Evolutionary conservation across 2,888 invertebrate genomes (phyloP), one percentile per base, ranked within the genome.

Genomic region (Neocrepidodera transversa): DNA sequence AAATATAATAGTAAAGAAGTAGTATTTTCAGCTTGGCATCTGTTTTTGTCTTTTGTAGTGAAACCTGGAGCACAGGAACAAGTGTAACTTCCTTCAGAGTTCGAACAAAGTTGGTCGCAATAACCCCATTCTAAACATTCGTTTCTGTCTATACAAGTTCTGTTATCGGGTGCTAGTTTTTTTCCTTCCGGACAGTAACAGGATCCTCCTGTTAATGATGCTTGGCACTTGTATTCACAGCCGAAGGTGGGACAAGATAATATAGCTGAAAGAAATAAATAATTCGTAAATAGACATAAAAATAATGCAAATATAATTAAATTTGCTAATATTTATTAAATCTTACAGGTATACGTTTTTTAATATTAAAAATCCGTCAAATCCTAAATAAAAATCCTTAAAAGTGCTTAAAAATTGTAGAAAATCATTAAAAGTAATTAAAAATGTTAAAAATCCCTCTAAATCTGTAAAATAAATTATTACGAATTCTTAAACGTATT

Each of bases 21-120:
- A 1, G 83, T 82, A 67, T 85, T 84, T 6, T 82, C 81, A 0
- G 88, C 87, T 20, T 82, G 82, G 75, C 93, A 92, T 60, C 86
- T 85, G 62, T 83, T 83, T 40, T 81, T 81, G 13, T 68, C 65
- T 63, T 70, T 70, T 14, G 75, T 58, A 1, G 64, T 64, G 59
- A 75, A 80, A 10, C 80, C 95, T 0, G 86, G 83, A 0, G 88
- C 88, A 77, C 97, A 97, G 11, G 87, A 85, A 79, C 97, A 97
- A 35, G 79, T 82, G 80, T 91, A 97, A 7, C 93, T 87, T 35
- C 90, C 95, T 1, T 89, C 90, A 0, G 89, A 89, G 78, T 98
- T 97, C 59, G 87, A 86, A 78, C 99, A 99, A 23, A 91, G 83
- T 79, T 99, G 99, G 76, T 97, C 96, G 79, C 98, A 99, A 79